phyloP scores from a whole-genome alignment of 2,888 invertebrate genomes.

The Dryobotodes eremita region DNA sequence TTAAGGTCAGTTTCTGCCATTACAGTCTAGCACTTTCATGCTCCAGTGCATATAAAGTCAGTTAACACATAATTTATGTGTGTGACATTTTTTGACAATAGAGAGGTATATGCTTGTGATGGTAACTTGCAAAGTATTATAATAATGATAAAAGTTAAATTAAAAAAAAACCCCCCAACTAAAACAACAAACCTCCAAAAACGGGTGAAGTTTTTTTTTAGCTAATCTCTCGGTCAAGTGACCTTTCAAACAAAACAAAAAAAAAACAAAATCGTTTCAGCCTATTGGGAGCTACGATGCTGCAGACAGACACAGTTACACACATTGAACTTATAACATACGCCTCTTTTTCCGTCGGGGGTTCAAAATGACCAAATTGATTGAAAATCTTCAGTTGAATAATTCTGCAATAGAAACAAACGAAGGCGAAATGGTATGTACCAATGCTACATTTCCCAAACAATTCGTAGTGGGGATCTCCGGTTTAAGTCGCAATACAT shows the following conservation, averaged over 20 bases:
- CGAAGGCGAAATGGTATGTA: background rate
- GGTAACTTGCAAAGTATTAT: background rate
- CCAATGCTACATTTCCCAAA: conserved; percentile 38
- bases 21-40: conserved; percentile 49
- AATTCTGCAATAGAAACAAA: conserved; percentile 18
- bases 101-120: conserved; percentile 7
- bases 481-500: conserved; percentile 39
- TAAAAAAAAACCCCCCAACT: too few relatives aligned
- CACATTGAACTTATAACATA: too few relatives aligned
- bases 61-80: conserved; percentile 32
- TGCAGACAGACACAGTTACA: too few relatives aligned
- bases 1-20: conserved; percentile 57
- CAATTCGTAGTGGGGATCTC: conserved; percentile 48
- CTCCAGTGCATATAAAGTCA: conserved; percentile 43
- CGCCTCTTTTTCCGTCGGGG: too few relatives aligned
- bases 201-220: too few relatives aligned
- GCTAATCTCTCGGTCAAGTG: too few relatives aligned
- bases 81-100: conserved; percentile 37
- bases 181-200: too few relatives aligned
- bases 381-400: background rate
- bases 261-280: too few relatives aligned
- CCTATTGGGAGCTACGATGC: too few relatives aligned
- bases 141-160: background rate
- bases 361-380: conserved; percentile 5
- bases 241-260: too few relatives aligned